Evolutionary conservation across 1,140 invertebrate species (phyloP).

Genomic region (Euglossa dilemma): DNA sequence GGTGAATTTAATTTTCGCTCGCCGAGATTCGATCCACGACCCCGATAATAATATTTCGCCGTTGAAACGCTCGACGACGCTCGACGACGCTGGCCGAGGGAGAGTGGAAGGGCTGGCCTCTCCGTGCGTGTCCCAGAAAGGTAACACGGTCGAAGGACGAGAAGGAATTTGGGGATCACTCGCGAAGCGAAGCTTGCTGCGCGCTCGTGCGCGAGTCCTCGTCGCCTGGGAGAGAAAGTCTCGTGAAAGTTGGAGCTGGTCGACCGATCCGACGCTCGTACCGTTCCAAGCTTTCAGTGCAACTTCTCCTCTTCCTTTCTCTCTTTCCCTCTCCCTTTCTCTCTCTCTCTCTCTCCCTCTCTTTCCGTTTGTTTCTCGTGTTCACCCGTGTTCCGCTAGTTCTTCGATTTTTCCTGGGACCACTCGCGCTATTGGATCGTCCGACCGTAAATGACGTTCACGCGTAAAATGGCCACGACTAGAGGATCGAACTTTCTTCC

Average conservation of each 20-base stretch:
- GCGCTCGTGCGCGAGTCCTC: neutral
- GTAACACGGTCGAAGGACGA: neutral
- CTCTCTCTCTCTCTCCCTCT: neutral
- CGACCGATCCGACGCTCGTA: no score
- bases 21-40: no score
- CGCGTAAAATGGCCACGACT: neutral
- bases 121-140: neutral
- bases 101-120: neutral
- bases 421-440: neutral
- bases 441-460: neutral
- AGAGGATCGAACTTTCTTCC: neutral
- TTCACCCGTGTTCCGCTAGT: neutral
- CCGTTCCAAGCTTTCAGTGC: neutral
- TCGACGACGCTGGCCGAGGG: neutral
- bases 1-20: slow-evolving; percentile 3
- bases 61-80: neutral
- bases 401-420: neutral
- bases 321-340: neutral
- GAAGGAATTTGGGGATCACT: no score
- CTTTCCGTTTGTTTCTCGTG: no score
- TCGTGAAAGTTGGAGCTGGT: neutral
- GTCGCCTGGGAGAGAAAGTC: neutral
- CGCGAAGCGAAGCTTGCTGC: neutral
- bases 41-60: neutral
- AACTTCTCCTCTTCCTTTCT: slow-evolving; percentile 2